Percentiles rank a stretch among this genome's conserved stretches.
These are phyloP conservation scores for Leptinotarsa tumamoca DNA, from an alignment of 2,888 invertebrate species.

Conservation along the genomic window DNA sequence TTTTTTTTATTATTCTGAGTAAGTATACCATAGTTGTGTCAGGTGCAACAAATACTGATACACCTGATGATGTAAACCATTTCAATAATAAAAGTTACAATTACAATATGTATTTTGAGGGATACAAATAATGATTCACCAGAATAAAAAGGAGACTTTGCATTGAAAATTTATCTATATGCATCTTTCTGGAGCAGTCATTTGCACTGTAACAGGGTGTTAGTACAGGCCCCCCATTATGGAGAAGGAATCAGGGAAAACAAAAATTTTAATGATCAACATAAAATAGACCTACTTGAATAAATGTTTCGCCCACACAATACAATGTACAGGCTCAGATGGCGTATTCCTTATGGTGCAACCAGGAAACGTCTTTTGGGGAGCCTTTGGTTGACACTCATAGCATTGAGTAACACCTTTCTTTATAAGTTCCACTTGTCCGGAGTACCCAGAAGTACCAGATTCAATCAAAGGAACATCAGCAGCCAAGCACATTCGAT, in stretches of 20 bases:
- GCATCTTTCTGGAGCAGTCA: no score
- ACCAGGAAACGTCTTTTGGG: slow-evolving; percentile 94
- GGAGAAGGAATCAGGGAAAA: background rate
- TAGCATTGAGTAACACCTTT: slow-evolving; percentile 94
- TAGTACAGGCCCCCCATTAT: background rate
- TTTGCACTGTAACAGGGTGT: no score
- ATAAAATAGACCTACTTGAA: slow-evolving; percentile 81
- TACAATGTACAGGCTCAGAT: slow-evolving; percentile 98
- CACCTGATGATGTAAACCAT: no score
- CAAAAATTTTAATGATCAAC: background rate
- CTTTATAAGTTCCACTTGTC: slow-evolving; percentile 92
- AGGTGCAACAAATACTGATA: no score
- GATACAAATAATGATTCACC: no score
- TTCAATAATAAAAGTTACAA: no score
- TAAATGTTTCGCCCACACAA: slow-evolving; percentile 99
- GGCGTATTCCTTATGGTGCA: slow-evolving; percentile 99
- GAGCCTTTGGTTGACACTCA: slow-evolving; percentile 93
- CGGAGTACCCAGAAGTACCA: slow-evolving; percentile 96
- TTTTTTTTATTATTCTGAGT: no score
- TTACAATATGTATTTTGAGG: no score
- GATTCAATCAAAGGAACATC: slow-evolving; percentile 95
- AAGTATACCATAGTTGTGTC: no score
- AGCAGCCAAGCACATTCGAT: slow-evolving; percentile 97
- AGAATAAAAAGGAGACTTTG: no score
- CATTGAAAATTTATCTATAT: no score